phyloP scores from a whole-genome alignment of 2,888 invertebrate species.

The Drosophila austrosaltans region DNA sequence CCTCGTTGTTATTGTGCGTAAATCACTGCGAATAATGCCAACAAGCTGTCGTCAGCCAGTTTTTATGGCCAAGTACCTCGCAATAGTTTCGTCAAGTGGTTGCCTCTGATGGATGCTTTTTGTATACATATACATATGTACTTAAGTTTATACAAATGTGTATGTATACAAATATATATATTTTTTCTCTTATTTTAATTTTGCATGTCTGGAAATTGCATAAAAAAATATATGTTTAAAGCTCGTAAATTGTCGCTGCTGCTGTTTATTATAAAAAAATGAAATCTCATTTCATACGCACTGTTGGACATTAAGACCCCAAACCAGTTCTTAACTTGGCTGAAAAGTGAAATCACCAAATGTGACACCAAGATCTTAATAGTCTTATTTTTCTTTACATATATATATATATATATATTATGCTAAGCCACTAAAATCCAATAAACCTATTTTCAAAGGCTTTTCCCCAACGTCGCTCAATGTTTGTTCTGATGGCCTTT shows the following conservation, averaged over 20 bases:
- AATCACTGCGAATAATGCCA: conserved; percentile 19
- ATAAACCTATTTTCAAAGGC: conserved; percentile 1
- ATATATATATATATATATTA: neutral
- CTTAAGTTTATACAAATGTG: neutral
- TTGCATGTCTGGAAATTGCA: conserved; percentile 10
- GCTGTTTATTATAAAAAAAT: conserved; percentile 28
- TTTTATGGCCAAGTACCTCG: conserved; percentile 23
- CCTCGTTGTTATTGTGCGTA: conserved; percentile 16
- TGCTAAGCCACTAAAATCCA: neutral
- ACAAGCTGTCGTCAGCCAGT: conserved; percentile 23
- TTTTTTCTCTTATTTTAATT: neutral
- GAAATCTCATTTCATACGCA: conserved; percentile 42
- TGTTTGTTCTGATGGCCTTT: neutral
- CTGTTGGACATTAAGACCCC: conserved; percentile 29
- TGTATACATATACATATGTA: conserved; percentile 6
- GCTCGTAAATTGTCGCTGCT: conserved; percentile 34
- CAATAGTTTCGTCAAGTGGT: conserved; percentile 23
- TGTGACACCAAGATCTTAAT: conserved; percentile 6
- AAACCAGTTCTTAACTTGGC: neutral
- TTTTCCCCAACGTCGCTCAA: neutral
- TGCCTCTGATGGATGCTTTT: conserved; percentile 18
- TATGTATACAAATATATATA: neutral
- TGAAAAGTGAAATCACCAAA: conserved; percentile 14
- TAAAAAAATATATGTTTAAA: conserved; percentile 24
- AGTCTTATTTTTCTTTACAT: neutral